These are phyloP conservation scores for Grus americana DNA, from an alignment of 2,113 vertebrate genomes.

Conservation along the genomic window DNA sequence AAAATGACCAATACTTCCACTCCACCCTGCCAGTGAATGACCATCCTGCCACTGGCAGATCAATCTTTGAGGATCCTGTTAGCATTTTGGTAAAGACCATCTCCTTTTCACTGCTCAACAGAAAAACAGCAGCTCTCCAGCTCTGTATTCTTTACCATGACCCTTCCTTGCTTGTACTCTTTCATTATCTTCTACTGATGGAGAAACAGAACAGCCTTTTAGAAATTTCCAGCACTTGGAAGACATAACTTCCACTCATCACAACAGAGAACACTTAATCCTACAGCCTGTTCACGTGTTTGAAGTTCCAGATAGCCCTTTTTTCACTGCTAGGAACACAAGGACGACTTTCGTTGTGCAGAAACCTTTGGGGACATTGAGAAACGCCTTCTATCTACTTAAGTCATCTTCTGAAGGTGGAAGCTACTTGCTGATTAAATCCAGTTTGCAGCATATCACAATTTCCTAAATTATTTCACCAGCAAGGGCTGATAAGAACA, in stretches of 20 bases:
- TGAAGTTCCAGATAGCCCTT: neutral
- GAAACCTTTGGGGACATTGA: neutral
- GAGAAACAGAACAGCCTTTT: neutral
- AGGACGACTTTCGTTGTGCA: neutral
- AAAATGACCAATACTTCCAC: neutral
- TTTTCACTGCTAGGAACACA: neutral
- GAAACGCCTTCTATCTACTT: neutral
- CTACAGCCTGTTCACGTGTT: neutral
- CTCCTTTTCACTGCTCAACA: neutral
- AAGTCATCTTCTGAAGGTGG: neutral
- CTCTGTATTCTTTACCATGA: neutral
- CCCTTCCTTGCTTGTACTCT: neutral
- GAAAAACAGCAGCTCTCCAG: neutral
- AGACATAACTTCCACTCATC: neutral
- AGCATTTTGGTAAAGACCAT: neutral
- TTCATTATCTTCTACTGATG: neutral
- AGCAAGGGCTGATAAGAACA: neutral
- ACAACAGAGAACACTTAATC: slow-evolving; percentile 17
- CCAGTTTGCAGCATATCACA: neutral
- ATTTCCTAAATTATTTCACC: neutral
- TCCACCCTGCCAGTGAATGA: neutral
- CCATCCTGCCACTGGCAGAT: neutral
- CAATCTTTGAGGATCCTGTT: neutral
- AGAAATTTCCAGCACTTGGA: neutral
- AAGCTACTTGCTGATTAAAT: neutral